Base-by-base conservation (phyloP, 2,797 vertebrate species). In the Sebastes steindachneri region DNA sequence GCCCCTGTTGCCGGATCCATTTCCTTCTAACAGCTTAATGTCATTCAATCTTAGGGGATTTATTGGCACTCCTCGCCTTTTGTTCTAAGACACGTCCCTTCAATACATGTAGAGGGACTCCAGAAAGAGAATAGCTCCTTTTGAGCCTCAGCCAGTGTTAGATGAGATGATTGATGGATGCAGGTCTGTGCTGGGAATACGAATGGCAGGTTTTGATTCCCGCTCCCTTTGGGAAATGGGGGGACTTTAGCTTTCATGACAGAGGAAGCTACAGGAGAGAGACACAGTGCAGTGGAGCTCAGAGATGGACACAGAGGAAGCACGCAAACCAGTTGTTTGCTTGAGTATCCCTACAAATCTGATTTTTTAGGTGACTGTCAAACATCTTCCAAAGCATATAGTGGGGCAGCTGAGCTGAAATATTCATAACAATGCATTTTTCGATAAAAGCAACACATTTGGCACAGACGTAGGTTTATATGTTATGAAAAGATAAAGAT, bases 121-220 rank as follows among this genome's bases (percentile, higher is more conserved):
- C 73, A 86, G 86, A 89, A 87, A 90, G 90, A 76, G 77, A 89
- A 89, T 78, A 25, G 71, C 77, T 89, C 51, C 86, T 87, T 92
- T 89, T 89, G 86, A 94, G 86, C 63, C 60, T 72, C 68, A 85
- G 86, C 80, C 74, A 75, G 85, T 53, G 73, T 90, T 86, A 88
- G 90, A 91, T 89, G 80, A 89, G 88, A 88, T 93, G 93, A 92
- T 91, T 95, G 94, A 95, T 95, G 93, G 94, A 90, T 92, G 90
- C 73, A 82, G 80, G 80, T 85, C 83, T 93, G 90, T 93, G 92
- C 88, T 77, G 85, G 82, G 92, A 95, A 95, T 95, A 93, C 74
- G 75, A 93, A 95, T 92, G 89, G 89, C 83, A 66, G 71, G 70
- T 85, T 92, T 89, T 93, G 90, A 94, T 95, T 94, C 80, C 68